Conservation (phyloP, 2,797 vertebrate genomes). For the Florisuga fusca region DNA sequence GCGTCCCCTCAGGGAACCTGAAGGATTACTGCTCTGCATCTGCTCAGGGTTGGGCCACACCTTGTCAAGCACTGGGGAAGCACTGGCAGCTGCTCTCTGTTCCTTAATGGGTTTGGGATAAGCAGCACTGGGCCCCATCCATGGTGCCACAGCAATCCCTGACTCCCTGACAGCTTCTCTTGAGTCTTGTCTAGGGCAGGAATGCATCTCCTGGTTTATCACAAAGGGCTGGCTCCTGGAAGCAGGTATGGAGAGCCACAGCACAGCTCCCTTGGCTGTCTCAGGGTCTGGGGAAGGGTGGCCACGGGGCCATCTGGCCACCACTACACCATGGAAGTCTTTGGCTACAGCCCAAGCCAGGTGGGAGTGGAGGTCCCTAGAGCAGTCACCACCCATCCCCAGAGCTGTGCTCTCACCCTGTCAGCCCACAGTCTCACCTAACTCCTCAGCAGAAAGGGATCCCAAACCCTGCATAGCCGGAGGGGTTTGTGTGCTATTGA, state of each 20-base stretch:
- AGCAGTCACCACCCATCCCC: background rate
- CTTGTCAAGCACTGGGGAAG: background rate
- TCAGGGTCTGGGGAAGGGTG: background rate
- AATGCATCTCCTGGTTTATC: background rate
- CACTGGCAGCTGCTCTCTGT: background rate
- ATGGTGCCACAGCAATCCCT: background rate
- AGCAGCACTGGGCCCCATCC: background rate
- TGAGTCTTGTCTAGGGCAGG: background rate
- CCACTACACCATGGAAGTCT: background rate
- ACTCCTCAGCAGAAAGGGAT: background rate
- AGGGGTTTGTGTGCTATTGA: background rate
- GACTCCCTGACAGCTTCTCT: background rate
- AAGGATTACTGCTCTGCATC: slow-evolving; percentile 18
- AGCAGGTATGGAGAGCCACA: background rate
- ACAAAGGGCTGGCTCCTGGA: background rate
- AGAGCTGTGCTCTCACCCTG: background rate
- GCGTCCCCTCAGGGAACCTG: slow-evolving; percentile 7
- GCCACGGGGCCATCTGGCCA: background rate
- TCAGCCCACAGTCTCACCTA: background rate
- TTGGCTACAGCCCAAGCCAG: background rate
- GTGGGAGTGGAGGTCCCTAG: background rate
- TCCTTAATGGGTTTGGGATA: slow-evolving; percentile 15
- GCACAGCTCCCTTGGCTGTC: background rate
- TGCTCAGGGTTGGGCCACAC: slow-evolving; percentile 44
- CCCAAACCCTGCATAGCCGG: background rate